These are phyloP conservation scores for Carollia perspicillata DNA, from an alignment of 2,113 vertebrate species.

Conservation along the genomic window DNA sequence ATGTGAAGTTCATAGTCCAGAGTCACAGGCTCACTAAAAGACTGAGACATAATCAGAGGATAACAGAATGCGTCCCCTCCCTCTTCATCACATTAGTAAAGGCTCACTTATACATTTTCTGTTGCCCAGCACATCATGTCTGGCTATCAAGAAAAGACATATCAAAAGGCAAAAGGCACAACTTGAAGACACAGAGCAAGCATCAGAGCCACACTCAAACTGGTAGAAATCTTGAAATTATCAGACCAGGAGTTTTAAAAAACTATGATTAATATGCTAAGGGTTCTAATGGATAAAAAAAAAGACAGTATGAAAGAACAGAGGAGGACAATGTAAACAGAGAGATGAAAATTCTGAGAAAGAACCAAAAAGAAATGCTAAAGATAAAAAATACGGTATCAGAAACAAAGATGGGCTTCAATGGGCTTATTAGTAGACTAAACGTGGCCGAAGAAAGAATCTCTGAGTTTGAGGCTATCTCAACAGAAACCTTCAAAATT, in stretches of 20 bases:
- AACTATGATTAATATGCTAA: background rate
- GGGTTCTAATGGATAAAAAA: background rate
- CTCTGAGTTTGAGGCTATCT: background rate
- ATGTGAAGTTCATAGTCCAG: background rate
- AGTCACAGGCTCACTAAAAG: background rate
- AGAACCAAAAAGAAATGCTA: background rate
- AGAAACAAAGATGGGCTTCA: too few relatives aligned
- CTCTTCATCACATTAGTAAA: background rate
- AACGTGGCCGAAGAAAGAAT: too few relatives aligned
- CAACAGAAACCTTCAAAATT: background rate
- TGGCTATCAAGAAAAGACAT: too few relatives aligned
- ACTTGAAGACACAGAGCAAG: too few relatives aligned
- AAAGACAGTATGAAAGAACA: background rate
- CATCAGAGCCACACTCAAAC: too few relatives aligned
- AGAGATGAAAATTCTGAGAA: background rate
- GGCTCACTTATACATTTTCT: too few relatives aligned
- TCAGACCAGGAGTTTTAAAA: too few relatives aligned
- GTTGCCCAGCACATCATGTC: too few relatives aligned
- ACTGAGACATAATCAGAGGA: background rate
- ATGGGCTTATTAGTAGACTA: too few relatives aligned
- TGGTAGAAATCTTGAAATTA: too few relatives aligned
- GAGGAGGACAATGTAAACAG: background rate
- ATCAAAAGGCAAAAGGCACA: too few relatives aligned
- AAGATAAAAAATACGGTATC: too few relatives aligned
- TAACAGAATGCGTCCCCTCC: background rate